Evolutionary conservation across 2,797 vertebrate genomes (phyloP), one percentile per base, ranked within the genome.

Genomic region (Hoplostethus mediterraneus): DNA sequence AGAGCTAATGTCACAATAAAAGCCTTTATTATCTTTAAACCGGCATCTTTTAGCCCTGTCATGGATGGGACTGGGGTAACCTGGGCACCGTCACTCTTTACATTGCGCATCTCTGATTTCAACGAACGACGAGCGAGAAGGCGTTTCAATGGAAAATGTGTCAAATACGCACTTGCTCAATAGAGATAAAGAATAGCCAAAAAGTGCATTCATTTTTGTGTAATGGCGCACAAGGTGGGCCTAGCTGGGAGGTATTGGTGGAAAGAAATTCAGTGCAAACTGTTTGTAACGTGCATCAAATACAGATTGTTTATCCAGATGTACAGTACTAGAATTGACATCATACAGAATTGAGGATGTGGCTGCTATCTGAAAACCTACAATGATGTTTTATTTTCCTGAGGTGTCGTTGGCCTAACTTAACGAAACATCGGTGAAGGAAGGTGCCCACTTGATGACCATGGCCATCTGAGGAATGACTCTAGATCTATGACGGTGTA

Each of bases 21-120:
- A 64, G 71, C 71, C 81, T 90, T 91, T 90, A 8, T 91, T 89
- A 89, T 86, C 89, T 89, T 85, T 83, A 90, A 91, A 90, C 90
- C 82, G 85, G 82, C 82, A 83, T 92, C 82, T 88, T 88, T 89
- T 88, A 90, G 84, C 87, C 83, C 75, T 78, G 88, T 89, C 87
- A 87, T 21, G 81, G 65, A 52, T 73, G 64, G 80, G 88, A 88
- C 87, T 84, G 40, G 30, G 66, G 71, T 66, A 78, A 57, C 33
- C 6, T 36, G 33, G 33, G 33, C 6, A 7, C 6, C 6, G 4
- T 36, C 6, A 4, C 6, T 36, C 6, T 36, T 7, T 36, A 36
- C 76, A 31, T 47, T 78, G 77, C 55, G 62, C 53, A 66, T 81
- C 73, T 65, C 62, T 58, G 51, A 58, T 36, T 54, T 73, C 31